Conservation (phyloP, 2,113 vertebrate genomes). For the Tachysurus fulvidraco region DNA sequence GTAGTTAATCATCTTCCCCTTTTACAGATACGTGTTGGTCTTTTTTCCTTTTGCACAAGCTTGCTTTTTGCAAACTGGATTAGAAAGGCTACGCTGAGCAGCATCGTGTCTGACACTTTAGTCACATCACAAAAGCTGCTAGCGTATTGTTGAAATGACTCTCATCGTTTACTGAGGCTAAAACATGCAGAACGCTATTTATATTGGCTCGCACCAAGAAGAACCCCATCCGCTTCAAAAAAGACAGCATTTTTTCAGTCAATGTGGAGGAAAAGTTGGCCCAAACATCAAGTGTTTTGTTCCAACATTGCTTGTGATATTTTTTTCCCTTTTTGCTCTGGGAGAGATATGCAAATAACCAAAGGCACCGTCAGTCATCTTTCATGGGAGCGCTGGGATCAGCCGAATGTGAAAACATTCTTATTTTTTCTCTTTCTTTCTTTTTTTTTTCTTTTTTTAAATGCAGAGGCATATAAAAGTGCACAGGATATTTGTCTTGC, state of each 20-base stretch:
- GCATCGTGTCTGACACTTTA: not conserved
- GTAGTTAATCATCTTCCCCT: slow-evolving; percentile 39
- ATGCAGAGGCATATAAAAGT: slow-evolving; percentile 60
- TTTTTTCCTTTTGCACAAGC: slow-evolving; percentile 17
- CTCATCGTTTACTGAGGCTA: not conserved
- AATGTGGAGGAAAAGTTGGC: slow-evolving; percentile 61
- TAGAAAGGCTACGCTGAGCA: slow-evolving; percentile 21
- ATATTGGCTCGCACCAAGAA: slow-evolving; percentile 46
- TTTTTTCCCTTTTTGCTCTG: slow-evolving; percentile 52
- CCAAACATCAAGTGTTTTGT: slow-evolving; percentile 58
- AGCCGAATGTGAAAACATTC: slow-evolving; percentile 17
- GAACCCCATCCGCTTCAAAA: slow-evolving; percentile 54
- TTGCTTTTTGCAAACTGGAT: slow-evolving; percentile 15
- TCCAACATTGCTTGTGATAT: slow-evolving; percentile 59
- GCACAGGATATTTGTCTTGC: slow-evolving; percentile 54
- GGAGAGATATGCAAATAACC: slow-evolving; percentile 55
- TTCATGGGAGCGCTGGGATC: slow-evolving; percentile 44
- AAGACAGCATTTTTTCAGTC: slow-evolving; percentile 54
- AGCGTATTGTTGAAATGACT: slow-evolving; percentile 33
- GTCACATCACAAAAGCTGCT: slow-evolving; percentile 36
- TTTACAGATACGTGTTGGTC: slow-evolving; percentile 21
- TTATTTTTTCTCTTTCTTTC: not conserved
- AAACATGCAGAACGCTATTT: slow-evolving; percentile 35
- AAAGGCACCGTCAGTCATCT: slow-evolving; percentile 44
- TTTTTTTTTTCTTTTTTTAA: slow-evolving; percentile 42